Evolutionary conservation across 2,888 invertebrate genomes (phyloP), one percentile per base, ranked within the genome.

Genomic region (Polyploca ridens): DNA sequence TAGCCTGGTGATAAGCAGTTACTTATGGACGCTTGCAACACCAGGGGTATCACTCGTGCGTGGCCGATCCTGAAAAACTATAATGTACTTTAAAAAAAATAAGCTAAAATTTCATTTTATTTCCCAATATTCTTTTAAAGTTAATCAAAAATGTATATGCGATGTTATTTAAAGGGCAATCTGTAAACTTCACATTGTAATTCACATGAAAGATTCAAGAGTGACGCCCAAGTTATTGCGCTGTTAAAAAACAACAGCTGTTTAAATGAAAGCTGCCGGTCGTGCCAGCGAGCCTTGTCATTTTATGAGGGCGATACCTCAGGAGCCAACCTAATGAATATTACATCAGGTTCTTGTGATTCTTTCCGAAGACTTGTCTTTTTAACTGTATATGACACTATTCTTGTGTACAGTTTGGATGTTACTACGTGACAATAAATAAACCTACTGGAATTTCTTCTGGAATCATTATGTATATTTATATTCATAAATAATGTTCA

Each of bases 121-220:
- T 54, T 10, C 54, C 54, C 5, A 7, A 5, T 54, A 19, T 54
- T 19, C 2, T 10, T 54, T 54, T 16, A 46, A 46, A 46, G 46
- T n/a, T 46, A 54, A 54, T 41, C n/a, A 16, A 35, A 44, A 64
- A 64, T 64, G 19, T 68, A 65, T 64, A 63, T 64, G 63, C 59
- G 62, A 62, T 62, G 64, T 63, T 65, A 64, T 61, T 14, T 59
- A 69, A 69, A 69, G 63, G 65, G 62, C 49, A 66, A 66, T 70
- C 62, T 66, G 62, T 67, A 54, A 44, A 64, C 62, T 63, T 63
- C 64, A 62, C 73, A 79, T 85, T 85, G 78, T 74, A 81, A 88
- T 88, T 79, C 86, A 79, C 83, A 89, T 89, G 87, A 86, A 89
- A 88, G 73, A 90, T 90, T 86, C 89, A 90, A 85, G 84, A 81